Evolutionary conservation across 2,888 invertebrate genomes (phyloP).

Genomic region (Archips xylosteana): DNA sequence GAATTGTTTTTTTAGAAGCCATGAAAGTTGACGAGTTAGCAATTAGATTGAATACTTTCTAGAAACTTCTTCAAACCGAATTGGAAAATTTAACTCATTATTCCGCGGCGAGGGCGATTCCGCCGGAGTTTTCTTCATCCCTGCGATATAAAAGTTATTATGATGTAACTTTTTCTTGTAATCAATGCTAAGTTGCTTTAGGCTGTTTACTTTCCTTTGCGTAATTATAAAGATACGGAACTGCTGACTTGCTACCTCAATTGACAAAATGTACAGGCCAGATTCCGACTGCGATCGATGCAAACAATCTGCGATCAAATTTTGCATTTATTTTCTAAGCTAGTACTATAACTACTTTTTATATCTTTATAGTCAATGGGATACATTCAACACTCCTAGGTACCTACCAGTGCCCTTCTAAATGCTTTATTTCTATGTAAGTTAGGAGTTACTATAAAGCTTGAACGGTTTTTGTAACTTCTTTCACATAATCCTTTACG

Average conservation of each 20-base stretch:
- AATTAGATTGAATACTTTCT: conserved; percentile 45
- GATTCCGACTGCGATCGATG: neutral
- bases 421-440: neutral
- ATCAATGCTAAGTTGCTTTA: conserved; percentile 33
- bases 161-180: conserved; percentile 62
- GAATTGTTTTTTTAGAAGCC: conserved; percentile 28
- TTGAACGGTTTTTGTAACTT: conserved; percentile 5
- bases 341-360: too few relatives aligned
- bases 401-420: neutral
- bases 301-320: too few relatives aligned
- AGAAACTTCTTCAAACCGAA: conserved; percentile 47
- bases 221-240: conserved; percentile 31
- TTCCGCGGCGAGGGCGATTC: conserved; percentile 50
- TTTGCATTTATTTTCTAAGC: too few relatives aligned
- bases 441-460: neutral
- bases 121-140: conserved; percentile 34
- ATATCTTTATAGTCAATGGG: too few relatives aligned
- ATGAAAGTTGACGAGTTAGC: conserved; percentile 49
- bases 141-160: conserved; percentile 43
- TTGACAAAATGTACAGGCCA: neutral
- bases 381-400: too few relatives aligned
- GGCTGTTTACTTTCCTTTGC: conserved; percentile 34
- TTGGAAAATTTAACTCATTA: conserved; percentile 57
- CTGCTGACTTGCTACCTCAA: neutral
- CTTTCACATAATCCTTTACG: neutral